Base-by-base conservation (phyloP, 2,888 invertebrate species). In the Capitulum mitella region DNA sequence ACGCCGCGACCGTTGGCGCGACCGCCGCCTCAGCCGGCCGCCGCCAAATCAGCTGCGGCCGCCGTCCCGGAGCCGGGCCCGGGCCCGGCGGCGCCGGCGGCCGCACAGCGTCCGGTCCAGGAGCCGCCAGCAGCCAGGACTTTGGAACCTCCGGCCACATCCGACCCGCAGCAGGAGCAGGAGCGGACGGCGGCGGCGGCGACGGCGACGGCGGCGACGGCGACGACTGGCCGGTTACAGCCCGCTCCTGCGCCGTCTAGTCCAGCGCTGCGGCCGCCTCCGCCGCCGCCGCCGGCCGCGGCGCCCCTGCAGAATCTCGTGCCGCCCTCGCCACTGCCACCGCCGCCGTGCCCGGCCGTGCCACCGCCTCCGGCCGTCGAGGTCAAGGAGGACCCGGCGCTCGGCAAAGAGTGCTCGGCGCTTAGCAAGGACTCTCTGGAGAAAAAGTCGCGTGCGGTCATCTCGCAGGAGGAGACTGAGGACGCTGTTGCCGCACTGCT, bases 381-480 rank as follows among this genome's bases (percentile, higher is more conserved):
- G 58, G 58, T 58, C n/a, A 29, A 58, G 58, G 58, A 58, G 58
- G n/a, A n/a, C n/a, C 58, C 58, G 8, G n/a, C 58, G 29, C 58
- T n/a, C n/a, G n/a, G n/a, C n/a, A n/a, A n/a, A n/a, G n/a, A n/a
- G n/a, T n/a, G n/a, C n/a, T n/a, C 58, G 64, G 34, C 51, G 22
- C 32, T 40, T 19, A 54, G 37, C 54, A 78, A 80, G 48, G 48
- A 51, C 12, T 12, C 43, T n/a, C 58, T 58, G 34, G 92, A 92
- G 81, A 93, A 93, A 83, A 93, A 93, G 84, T 92, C 92, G 0
- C 89, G 93, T 77, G 92, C 92, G 19, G 89, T 92, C 0, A 95
- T 95, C 83, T 95, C 94, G 0, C 95, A 95, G 86, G 95, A 95
- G 87, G 95, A 95, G 86, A 95, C 95, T 0, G 95, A 93, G 86